Percentiles rank a stretch among this genome's conserved stretches.
These are phyloP conservation scores for Brachionus plicatilis DNA, from an alignment of 1,140 invertebrate species.

Conservation along the genomic window DNA sequence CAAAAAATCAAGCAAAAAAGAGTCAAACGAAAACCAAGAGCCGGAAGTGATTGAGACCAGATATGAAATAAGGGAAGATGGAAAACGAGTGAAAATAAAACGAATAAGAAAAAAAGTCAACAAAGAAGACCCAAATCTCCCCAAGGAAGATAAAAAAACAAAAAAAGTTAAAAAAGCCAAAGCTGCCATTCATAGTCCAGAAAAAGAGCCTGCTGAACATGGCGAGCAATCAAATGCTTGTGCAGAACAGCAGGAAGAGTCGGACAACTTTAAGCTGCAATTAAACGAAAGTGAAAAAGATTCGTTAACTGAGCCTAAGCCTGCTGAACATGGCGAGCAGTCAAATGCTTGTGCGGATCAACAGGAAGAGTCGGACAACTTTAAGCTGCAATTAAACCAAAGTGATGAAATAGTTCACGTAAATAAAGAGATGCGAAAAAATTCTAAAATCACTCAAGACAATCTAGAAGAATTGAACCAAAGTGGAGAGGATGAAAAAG, in stretches of 20 bases:
- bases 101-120: background rate
- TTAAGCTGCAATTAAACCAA: background rate
- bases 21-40: background rate
- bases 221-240: background rate
- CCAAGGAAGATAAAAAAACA: background rate
- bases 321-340: background rate
- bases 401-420: background rate
- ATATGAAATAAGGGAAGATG: background rate
- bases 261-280: background rate
- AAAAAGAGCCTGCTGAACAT: background rate
- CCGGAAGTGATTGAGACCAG: background rate
- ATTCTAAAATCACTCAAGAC: background rate
- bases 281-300: background rate
- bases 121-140: background rate
- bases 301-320: background rate
- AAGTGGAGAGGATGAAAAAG: background rate
- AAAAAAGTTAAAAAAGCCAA: constrained; percentile 13
- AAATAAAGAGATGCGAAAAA: background rate
- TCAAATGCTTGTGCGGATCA: background rate
- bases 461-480: background rate
- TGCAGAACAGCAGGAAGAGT: background rate
- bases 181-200: background rate
- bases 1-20: background rate
- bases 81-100: background rate
- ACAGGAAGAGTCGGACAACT: background rate